Evolutionary conservation across 2,888 invertebrate genomes (phyloP).

Genomic region (Nephrotoma appendiculata): DNA sequence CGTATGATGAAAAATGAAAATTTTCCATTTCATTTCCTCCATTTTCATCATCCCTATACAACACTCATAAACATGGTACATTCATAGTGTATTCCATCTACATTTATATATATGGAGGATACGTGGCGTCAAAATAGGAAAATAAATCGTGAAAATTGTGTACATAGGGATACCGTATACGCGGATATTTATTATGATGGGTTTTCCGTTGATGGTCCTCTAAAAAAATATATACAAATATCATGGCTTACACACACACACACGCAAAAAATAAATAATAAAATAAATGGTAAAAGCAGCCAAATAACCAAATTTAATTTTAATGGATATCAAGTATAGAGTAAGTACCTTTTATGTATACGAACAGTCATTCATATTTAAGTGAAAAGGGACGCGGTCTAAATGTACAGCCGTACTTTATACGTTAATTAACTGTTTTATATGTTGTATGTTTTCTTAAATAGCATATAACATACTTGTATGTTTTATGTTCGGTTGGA

Average conservation of each 20-base stretch:
- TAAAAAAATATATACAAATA: background rate
- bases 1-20: background rate
- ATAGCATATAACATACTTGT: background rate
- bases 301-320: background rate
- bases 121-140: background rate
- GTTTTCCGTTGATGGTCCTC: background rate
- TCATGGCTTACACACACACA: background rate
- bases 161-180: background rate
- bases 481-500: background rate
- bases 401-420: background rate
- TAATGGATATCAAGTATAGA: background rate
- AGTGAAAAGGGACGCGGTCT: background rate
- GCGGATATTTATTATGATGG: background rate
- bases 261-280: background rate
- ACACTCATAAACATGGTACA: background rate
- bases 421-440: background rate
- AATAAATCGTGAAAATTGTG: background rate
- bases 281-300: background rate
- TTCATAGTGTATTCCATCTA: background rate
- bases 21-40: background rate
- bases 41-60: background rate
- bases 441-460: background rate
- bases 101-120: background rate
- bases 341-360: background rate
- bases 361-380: background rate